Conservation (phyloP, 2,888 invertebrate species). For the Chromoteleia sp. region DNA sequence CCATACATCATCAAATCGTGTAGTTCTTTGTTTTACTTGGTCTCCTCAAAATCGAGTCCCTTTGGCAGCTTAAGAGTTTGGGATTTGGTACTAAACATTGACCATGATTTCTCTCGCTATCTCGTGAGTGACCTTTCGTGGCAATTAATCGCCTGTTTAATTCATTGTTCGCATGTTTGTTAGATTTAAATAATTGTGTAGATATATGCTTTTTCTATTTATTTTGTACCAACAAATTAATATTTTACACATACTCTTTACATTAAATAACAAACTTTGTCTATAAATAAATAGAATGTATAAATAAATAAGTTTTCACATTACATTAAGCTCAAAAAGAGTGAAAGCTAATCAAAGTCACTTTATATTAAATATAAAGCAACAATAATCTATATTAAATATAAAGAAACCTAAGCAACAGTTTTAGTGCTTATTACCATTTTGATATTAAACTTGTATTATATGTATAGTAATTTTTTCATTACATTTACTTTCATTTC, state of each 20-base stretch:
- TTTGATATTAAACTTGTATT: no score
- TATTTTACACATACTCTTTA: not conserved
- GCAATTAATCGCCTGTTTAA: conserved; percentile 78
- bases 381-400: no score
- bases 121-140: conserved; percentile 82
- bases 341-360: no score
- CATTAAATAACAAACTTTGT: no score
- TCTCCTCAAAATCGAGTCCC: conserved; percentile 63
- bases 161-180: conserved; percentile 69
- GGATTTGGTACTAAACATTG: conserved; percentile 72
- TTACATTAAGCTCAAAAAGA: no score
- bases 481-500: no score
- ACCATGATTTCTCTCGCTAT: conserved; percentile 72
- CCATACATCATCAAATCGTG: conserved; percentile 9
- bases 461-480: no score
- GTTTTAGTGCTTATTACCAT: no score
- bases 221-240: not conserved
- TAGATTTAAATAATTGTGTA: conserved; percentile 49
- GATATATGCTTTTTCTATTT: conserved; percentile 34
- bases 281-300: no score
- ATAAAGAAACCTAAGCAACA: no score
- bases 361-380: no score
- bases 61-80: conserved; percentile 71
- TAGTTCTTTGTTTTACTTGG: conserved; percentile 55
- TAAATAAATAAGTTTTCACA: no score